Evolutionary conservation across 2,113 vertebrate species (phyloP), one percentile per base, ranked within the genome.

Genomic region (Trogon melanurus): DNA sequence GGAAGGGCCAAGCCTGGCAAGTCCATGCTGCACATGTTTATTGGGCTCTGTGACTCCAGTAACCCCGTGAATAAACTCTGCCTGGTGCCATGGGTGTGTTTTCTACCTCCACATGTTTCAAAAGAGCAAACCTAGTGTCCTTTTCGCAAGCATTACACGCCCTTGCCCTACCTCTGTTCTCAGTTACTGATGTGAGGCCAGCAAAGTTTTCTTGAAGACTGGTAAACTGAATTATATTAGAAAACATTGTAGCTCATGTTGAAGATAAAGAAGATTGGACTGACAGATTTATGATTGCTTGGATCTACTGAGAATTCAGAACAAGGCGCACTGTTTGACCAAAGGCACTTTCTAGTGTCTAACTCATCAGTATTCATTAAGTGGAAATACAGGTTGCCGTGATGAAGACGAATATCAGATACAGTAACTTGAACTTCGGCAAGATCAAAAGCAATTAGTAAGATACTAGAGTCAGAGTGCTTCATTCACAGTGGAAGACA

Each of bases 391-490:
- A 90, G 45, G 58, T 54, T 82, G 54, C 44, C 85, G 75, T 5
- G 29, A 91, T 66, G 45, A 91, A 94, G 70, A 88, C 96, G 73
- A 89, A 72, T 20, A 79, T 56, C 51, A 87, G 80, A 62, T 56
- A 84, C 44, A 60, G 32, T n/a, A 93, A 89, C 36, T 44, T 79
- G 74, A 95, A 94, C 38, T 89, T 91, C 23, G 20, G 26, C 36
- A 95, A 70, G 76, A 93, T 90, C 81, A 96, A 82, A 84, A 87
- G 73, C 47, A 79, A 89, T 89, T 90, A 79, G 53, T 44, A 86
- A 44, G 38, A 34, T 60, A 71, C 47, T 60, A 58, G 44, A 89
- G 65, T 69, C 57, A 79, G 48, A 81, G 58, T 53, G 22, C 60
- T 83, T 90, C 60, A 32, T 64, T 45, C 21, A 20, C 78, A 91